These are phyloP conservation scores for Drepanosiphum platanoidis DNA, from an alignment of 2,888 invertebrate species.

Conservation along the genomic window DNA sequence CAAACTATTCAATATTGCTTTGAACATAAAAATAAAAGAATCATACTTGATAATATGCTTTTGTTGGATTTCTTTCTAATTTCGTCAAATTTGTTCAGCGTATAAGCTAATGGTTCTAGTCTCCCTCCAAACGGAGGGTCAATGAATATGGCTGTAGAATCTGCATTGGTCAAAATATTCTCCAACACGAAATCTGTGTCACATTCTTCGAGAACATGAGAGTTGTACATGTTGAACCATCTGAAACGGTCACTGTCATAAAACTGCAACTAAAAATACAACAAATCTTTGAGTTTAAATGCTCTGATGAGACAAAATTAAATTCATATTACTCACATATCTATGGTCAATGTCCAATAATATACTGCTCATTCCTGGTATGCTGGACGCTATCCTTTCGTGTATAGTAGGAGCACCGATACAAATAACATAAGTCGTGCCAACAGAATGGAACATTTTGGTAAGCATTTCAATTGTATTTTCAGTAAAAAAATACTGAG, in stretches of 20 bases:
- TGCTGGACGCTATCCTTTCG: conserved; percentile 69
- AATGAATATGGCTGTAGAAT: conserved; percentile 74
- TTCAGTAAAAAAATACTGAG: conserved; percentile 86
- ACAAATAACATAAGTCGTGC: conserved; percentile 75
- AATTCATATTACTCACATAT: conserved; percentile 69
- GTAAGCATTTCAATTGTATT: conserved; percentile 75
- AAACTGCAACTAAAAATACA: conserved; percentile 67
- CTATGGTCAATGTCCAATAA: conserved; percentile 85
- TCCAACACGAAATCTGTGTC: conserved; percentile 72
- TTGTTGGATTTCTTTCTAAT: conserved; percentile 66
- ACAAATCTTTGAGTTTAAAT: conserved; percentile 14
- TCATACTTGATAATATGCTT: conserved; percentile 33
- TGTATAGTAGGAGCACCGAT: conserved; percentile 87
- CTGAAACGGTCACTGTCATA: conserved; percentile 72
- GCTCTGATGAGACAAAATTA: conserved; percentile 20
- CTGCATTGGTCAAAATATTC: conserved; percentile 72
- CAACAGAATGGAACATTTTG: conserved; percentile 70
- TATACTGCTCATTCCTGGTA: conserved; percentile 69
- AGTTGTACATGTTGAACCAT: conserved; percentile 92
- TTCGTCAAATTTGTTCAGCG: conserved; percentile 73
- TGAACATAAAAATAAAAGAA: not conserved
- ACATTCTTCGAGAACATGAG: conserved; percentile 79
- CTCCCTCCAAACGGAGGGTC: conserved; percentile 95
- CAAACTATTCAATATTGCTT: not conserved
- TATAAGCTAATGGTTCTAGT: conserved; percentile 81